Base-by-base conservation (phyloP, 1,140 invertebrate species). In the Nasonia vitripennis region DNA sequence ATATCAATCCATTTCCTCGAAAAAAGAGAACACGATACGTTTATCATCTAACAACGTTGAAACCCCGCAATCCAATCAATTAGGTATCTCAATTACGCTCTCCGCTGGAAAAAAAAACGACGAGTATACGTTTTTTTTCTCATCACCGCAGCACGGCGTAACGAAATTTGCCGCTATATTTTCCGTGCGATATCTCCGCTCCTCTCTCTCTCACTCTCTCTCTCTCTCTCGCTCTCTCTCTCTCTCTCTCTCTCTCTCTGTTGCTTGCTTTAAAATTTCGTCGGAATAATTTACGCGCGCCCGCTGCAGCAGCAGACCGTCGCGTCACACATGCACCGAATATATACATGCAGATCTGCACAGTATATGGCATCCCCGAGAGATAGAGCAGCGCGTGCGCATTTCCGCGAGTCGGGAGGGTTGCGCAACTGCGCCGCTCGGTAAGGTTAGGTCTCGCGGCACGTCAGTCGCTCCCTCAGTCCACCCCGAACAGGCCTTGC, bases 361-460 rank as follows among this genome's bases (percentile, higher is more conserved):
- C 12, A 17, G n/a, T n/a, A 45, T 78, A 37, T n/a, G 34, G 7
- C 14, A 73, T 23, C n/a, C 75, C 17, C 77, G 17, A n/a, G 27
- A 45, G 34, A 75, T 37, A 73, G 12, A 31, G 23, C 5, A 27
- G 73, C 73, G 37, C 73, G 20, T 55, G 77, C 77, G 48, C n/a
- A 51, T n/a, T 17, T 45, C 14, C 12, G 31, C 7, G 74, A 41
- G 20, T 41, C 74, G 74, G 23, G 80, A 48, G 80, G 80, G 23
- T 68, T 74, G n/a, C 27, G 37, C 45, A 62, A 62, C 68, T 75
- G 41, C 17, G 10, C 27, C 82, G 75, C 62, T 27, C 14, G 83
- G 84, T 81, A 12, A 85, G 84, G 84, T 77, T 86, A 62, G 73
- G 41, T 68, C 48, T 41, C 48, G 81, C 74, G 75, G 78, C 45